A percentile compares a stretch with the other conserved stretches of the same genome.
phyloP scores from a whole-genome alignment of 2,888 invertebrate genomes.

The Limnephilus lunatus region DNA sequence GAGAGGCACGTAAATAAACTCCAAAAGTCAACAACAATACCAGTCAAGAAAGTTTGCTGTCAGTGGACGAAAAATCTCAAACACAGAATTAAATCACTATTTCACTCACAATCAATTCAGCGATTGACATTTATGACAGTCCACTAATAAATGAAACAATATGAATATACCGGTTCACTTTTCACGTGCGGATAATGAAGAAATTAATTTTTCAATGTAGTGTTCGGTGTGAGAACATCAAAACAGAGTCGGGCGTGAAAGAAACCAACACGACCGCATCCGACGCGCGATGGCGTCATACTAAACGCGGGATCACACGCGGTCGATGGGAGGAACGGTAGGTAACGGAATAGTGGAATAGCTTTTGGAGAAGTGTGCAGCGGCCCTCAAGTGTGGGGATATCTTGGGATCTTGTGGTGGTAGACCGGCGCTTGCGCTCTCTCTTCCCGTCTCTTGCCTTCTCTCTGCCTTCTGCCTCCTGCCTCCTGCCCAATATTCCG shows the following conservation, averaged over 20 bases:
- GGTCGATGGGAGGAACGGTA: constrained; percentile 58
- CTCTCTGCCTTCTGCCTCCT: constrained; percentile 12
- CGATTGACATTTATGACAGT: constrained; percentile 23
- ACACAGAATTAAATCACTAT: constrained; percentile 42
- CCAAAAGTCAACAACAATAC: constrained; percentile 34
- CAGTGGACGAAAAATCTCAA: constrained; percentile 36
- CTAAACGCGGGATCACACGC: constrained; percentile 52
- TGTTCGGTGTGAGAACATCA: constrained; percentile 34
- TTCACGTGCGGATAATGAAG: constrained; percentile 38
- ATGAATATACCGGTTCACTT: constrained; percentile 25
- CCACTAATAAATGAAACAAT: constrained; percentile 7
- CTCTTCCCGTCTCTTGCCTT: background rate
- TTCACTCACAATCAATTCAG: constrained; percentile 33
- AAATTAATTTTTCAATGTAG: constrained; percentile 26
- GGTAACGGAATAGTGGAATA: constrained; percentile 52
- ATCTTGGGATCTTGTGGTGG: constrained; percentile 50
- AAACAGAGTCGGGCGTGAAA: background rate
- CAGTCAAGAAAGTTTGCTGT: constrained; percentile 41
- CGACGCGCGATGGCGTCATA: constrained; percentile 59
- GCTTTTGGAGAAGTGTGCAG: constrained; percentile 54
- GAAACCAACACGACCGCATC: constrained; percentile 34
- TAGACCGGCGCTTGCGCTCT: constrained; percentile 45
- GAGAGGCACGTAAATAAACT: constrained; percentile 44
- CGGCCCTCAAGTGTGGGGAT: constrained; percentile 50
- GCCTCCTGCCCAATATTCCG: constrained; percentile 41